Conservation (phyloP, 2,888 invertebrate genomes). For the Tethea ocularis region DNA sequence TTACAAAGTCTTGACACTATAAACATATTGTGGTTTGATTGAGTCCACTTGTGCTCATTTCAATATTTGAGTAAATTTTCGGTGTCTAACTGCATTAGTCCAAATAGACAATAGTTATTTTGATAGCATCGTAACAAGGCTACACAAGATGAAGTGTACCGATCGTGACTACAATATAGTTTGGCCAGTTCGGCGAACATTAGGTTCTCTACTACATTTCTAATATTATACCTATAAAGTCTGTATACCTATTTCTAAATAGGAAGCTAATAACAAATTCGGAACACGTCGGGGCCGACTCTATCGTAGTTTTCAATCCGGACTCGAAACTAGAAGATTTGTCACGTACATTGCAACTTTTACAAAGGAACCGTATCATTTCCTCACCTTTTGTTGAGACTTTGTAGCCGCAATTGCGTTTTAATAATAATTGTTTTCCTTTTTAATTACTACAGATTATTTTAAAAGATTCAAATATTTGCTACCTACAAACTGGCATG, state of each 20-base stretch:
- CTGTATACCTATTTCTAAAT: conserved; percentile 70
- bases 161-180: conserved; percentile 33
- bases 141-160: conserved; percentile 54
- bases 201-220: conserved; percentile 42
- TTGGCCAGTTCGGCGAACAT: conserved; percentile 20
- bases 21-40: conserved; percentile 12
- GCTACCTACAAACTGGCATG: too few relatives aligned
- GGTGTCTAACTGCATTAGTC: neutral
- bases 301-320: conserved; percentile 83
- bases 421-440: conserved; percentile 31
- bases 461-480: neutral
- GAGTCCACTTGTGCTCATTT: conserved; percentile 41
- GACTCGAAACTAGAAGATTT: conserved; percentile 79
- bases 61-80: conserved; percentile 37
- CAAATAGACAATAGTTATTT: conserved; percentile 14
- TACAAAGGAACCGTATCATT: conserved; percentile 75
- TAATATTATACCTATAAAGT: conserved; percentile 64
- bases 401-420: conserved; percentile 46
- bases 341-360: conserved; percentile 81
- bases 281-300: conserved; percentile 70
- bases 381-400: conserved; percentile 68
- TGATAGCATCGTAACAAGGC: conserved; percentile 45
- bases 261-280: conserved; percentile 69
- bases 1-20: too few relatives aligned
- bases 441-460: neutral